Conservation (phyloP, 2,797 vertebrate genomes). For the Halcyon smyrnensis region DNA sequence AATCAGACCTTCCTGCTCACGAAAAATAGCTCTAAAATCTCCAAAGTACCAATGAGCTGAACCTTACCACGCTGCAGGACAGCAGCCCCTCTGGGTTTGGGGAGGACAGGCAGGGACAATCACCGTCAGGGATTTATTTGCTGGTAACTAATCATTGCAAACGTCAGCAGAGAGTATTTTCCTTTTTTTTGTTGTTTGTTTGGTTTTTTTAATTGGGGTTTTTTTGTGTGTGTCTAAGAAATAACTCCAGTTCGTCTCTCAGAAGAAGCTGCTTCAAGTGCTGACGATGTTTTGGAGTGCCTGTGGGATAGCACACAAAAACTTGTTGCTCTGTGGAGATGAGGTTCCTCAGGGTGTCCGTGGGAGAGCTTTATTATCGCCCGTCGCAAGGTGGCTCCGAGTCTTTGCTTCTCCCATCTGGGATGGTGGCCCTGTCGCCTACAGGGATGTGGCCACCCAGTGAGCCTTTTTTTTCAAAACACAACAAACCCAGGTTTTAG, state of each 20-base stretch:
- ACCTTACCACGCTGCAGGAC: neutral
- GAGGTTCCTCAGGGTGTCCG: neutral
- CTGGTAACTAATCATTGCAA: neutral
- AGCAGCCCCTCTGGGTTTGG: neutral
- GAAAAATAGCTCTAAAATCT: neutral
- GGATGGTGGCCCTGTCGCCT: rapidly evolving
- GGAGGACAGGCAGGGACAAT: neutral
- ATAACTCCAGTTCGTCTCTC: neutral
- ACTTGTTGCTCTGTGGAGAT: neutral
- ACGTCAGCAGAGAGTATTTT: neutral
- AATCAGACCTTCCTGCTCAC: neutral
- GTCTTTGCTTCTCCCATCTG: neutral
- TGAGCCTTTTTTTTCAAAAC: neutral
- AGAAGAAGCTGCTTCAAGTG: neutral
- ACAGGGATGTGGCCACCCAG: neutral
- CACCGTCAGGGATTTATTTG: neutral
- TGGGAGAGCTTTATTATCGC: neutral
- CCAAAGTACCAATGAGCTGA: neutral
- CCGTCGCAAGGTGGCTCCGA: neutral
- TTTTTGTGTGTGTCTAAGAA: neutral
- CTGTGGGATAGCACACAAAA: neutral
- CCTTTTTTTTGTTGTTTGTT: too few relatives aligned
- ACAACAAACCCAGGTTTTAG: neutral
- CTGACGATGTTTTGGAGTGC: rapidly evolving
- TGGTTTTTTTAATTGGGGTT: too few relatives aligned